Evolutionary conservation across 1,140 invertebrate genomes (phyloP).

Genomic region (Glomeris maerens): DNA sequence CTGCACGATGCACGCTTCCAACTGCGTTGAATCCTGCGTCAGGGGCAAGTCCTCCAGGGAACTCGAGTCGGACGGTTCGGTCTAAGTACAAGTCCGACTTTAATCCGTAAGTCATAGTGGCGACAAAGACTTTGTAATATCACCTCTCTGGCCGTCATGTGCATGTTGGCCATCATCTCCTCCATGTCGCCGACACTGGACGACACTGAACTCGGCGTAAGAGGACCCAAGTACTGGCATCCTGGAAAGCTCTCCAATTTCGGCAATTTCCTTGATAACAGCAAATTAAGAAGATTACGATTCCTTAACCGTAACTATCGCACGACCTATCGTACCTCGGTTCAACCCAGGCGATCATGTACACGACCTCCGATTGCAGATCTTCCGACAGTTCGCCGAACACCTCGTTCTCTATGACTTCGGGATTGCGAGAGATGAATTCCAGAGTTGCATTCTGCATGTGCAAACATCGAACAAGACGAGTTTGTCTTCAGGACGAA

Average conservation of each 20-base stretch:
- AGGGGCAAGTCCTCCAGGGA: slow-evolving; percentile 25
- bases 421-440: slow-evolving; percentile 41
- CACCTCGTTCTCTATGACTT: slow-evolving; percentile 43
- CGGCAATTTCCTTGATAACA: slow-evolving; percentile 13
- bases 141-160: slow-evolving; percentile 18
- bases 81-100: too few relatives aligned
- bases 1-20: slow-evolving; percentile 37
- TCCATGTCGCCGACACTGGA: slow-evolving; percentile 27
- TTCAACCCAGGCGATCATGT: slow-evolving; percentile 22
- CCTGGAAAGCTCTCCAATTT: slow-evolving; percentile 12
- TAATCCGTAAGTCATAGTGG: too few relatives aligned
- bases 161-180: slow-evolving; percentile 20
- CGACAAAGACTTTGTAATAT: background rate
- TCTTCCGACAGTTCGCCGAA: slow-evolving; percentile 46
- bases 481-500: too few relatives aligned
- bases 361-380: slow-evolving; percentile 42
- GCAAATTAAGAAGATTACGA: background rate
- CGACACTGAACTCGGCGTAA: slow-evolving; percentile 24
- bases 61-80: slow-evolving; percentile 22
- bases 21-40: slow-evolving; percentile 25
- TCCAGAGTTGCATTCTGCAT: slow-evolving; percentile 33
- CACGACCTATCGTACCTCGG: slow-evolving; percentile 8
- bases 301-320: too few relatives aligned
- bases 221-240: slow-evolving; percentile 13
- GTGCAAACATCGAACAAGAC: too few relatives aligned